Evolutionary conservation across 2,113 vertebrate species (phyloP).

Genomic region (Canis aureus): DNA sequence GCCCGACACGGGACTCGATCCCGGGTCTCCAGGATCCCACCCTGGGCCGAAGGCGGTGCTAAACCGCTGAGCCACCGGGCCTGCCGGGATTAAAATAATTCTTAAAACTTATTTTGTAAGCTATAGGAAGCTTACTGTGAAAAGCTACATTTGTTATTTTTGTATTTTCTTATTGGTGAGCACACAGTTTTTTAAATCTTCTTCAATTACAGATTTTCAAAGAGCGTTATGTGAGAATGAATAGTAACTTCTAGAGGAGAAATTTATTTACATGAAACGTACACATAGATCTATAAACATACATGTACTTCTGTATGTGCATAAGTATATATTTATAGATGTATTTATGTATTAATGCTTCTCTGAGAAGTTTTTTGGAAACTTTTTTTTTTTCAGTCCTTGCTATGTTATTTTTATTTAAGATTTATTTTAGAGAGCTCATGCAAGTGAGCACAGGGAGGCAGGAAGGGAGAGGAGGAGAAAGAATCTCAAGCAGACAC

Average conservation of each 20-base stretch:
- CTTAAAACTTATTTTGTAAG: neutral
- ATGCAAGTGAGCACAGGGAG: neutral
- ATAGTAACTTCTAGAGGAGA: neutral
- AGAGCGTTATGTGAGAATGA: neutral
- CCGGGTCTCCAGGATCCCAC: too few relatives aligned
- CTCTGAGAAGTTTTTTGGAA: slow-evolving; percentile 34
- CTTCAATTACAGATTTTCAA: neutral
- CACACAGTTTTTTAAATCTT: neutral
- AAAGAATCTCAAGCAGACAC: neutral
- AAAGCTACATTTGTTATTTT: neutral
- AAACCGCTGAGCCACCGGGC: too few relatives aligned
- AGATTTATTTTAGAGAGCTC: neutral
- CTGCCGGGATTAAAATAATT: slow-evolving; percentile 8
- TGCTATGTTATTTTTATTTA: neutral
- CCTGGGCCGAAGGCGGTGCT: too few relatives aligned
- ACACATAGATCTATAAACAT: neutral
- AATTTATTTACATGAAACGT: neutral
- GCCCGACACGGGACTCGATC: too few relatives aligned
- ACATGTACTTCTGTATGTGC: neutral
- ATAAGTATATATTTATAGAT: neutral
- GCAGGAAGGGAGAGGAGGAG: neutral
- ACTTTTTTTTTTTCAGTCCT: neutral
- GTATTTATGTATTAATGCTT: neutral
- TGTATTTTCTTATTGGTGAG: neutral
- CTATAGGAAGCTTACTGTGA: neutral